phyloP scores from a whole-genome alignment of 2,888 invertebrate genomes.

The Eurytoma adleriae region DNA sequence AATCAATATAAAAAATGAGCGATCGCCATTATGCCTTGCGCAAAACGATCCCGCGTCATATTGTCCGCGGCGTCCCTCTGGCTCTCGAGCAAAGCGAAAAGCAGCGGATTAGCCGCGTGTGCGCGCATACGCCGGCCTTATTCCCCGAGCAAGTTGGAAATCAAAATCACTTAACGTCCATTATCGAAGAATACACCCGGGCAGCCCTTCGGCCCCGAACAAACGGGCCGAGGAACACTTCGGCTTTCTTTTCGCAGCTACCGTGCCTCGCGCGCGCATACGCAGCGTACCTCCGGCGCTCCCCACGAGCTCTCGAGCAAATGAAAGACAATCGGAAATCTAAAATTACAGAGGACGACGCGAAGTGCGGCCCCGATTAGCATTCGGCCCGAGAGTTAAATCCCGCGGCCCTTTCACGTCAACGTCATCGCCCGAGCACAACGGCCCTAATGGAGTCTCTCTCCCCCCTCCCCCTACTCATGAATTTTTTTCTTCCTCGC shows the following conservation, averaged over 20 bases:
- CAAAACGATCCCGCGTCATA: too few species aligned
- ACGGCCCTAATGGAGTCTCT: conserved; percentile 56
- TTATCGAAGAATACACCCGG: conserved; percentile 38
- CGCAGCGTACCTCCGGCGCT: not conserved
- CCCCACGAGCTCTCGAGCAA: conserved; percentile 9
- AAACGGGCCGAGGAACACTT: conserved; percentile 47
- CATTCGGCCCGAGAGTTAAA: conserved; percentile 60
- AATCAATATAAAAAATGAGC: too few species aligned
- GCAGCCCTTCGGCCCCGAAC: conserved; percentile 14
- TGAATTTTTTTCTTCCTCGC: not conserved
- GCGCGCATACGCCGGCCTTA: not conserved
- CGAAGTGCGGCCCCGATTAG: conserved; percentile 59
- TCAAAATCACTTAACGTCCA: conserved; percentile 58
- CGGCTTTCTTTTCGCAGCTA: conserved; percentile 38
- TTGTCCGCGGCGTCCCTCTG: too few species aligned
- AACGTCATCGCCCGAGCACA: conserved; percentile 55
- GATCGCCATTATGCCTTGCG: too few species aligned
- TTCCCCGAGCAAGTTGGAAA: conserved; percentile 16
- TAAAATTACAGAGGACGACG: conserved; percentile 57
- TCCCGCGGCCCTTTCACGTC: conserved; percentile 59
- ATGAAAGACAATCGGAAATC: conserved; percentile 56
- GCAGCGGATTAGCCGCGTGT: not conserved
- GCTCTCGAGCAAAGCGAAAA: too few species aligned
- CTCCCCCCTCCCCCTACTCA: not conserved
- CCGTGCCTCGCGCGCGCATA: not conserved